Base-by-base conservation (phyloP, 64 coral and sea anemone genomes). In the Montipora cactus region DNA sequence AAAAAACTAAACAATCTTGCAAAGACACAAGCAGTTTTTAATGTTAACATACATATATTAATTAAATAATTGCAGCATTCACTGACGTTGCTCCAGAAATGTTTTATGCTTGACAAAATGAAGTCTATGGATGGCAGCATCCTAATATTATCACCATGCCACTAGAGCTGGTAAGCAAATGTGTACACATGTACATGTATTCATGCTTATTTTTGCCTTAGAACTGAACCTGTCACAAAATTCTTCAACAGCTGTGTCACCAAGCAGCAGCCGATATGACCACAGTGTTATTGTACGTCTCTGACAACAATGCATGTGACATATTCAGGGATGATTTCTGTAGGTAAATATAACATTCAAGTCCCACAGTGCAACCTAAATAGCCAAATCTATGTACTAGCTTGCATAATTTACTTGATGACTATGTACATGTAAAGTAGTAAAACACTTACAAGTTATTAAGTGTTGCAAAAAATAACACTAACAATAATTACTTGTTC, bases 61-160 rank as follows among this genome's bases (percentile, higher is more conserved):
- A 59, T 59, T 59, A 59, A 59, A 59, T 19, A 69, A 74, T 74
- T 37, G 71, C 71, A 74, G 20, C 71, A 28, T 74, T 74, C 71
- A 28, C 71, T 74, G 4, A 7, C 5, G 71, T 74, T 18, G 18
- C 8, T 7, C 71, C 71, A 21, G 71, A 74, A 37, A 74, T 74
- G 71, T 74, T 74, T 37, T 74, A 28, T 23, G 71, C 71, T 25
- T 74, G 20, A 23, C 22, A 28, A 28, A 74, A 74, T 74, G 71
- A 74, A 11, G n/a, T 74, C 20, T 74, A 28, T 37, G 71, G 71
- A 74, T 74, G 71, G 71, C 71, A 74, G 8, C 71, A 74, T 74
- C 71, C 71, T 4, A 74, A 28, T 11, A 74, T 74, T 8, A 28
- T 28, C 22, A 74, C 20, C 4, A 25, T 25, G 37, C 20, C 23